These are phyloP conservation scores for Osmoderma eremita DNA, from an alignment of 2,888 invertebrate species.

Conservation along the genomic window DNA sequence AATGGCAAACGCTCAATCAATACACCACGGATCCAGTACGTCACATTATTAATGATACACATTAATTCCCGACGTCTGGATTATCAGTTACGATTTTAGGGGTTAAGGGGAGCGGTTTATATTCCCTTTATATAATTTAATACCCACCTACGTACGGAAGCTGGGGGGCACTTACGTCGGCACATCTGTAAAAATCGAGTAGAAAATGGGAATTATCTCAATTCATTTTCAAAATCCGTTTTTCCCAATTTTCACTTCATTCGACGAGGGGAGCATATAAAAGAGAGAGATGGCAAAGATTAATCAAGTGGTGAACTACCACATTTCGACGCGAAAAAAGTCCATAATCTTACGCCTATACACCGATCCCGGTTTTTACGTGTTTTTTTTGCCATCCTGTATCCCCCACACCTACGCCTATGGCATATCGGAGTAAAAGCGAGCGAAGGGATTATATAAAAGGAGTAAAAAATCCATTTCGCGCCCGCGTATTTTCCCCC, in stretches of 20 bases:
- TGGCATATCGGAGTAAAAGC: neutral
- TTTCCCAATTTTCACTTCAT: too few relatives aligned
- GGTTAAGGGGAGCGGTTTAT: too few relatives aligned
- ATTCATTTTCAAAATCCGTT: too few relatives aligned
- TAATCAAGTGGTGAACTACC: too few relatives aligned
- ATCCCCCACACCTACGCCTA: neutral
- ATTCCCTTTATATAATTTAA: too few relatives aligned
- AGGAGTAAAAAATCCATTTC: constrained; percentile 6
- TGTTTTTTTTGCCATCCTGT: too few relatives aligned
- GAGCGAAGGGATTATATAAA: neutral
- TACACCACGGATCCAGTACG: neutral
- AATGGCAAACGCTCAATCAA: constrained; percentile 9
- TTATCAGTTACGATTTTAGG: neutral
- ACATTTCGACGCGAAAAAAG: neutral
- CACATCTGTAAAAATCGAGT: too few relatives aligned
- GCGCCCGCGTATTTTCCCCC: neutral
- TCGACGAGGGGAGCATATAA: too few relatives aligned
- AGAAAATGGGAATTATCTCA: too few relatives aligned
- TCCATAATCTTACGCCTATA: neutral
- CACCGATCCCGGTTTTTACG: neutral
- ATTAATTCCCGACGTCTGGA: constrained; percentile 4
- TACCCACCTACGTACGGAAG: too few relatives aligned
- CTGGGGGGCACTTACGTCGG: too few relatives aligned
- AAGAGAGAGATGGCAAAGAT: too few relatives aligned
- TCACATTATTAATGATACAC: constrained; percentile 1